A percentile compares a stretch with the other conserved stretches of the same genome.
Conservation (phyloP, 2,797 vertebrate species). For the Momotus momota region DNA sequence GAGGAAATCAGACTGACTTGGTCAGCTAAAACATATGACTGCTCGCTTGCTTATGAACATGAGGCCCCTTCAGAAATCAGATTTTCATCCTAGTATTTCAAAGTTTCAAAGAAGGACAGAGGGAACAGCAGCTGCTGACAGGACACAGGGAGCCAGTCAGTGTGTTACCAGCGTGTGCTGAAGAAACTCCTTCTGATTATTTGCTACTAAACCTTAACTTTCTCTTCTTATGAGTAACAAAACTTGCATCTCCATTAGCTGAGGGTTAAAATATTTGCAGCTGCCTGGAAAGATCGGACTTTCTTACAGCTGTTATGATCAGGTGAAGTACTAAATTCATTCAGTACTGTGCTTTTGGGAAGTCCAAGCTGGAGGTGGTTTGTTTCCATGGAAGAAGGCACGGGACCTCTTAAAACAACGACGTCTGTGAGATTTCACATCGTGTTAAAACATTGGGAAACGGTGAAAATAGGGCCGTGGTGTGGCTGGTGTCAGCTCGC, state of each 20-base stretch:
- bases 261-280: neutral
- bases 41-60: neutral
- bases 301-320: neutral
- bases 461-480: neutral
- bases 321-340: neutral
- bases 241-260: neutral
- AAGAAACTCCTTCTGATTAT: neutral
- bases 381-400: neutral
- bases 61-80: neutral
- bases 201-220: neutral
- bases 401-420: neutral
- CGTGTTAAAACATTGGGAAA: neutral
- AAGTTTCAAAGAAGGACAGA: neutral
- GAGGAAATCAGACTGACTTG: neutral
- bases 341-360: neutral
- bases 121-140: neutral
- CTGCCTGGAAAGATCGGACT: neutral
- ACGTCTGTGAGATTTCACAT: neutral
- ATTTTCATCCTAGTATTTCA: neutral
- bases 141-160: neutral
- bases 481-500: neutral
- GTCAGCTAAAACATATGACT: neutral
- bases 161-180: neutral
- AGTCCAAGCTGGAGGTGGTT: neutral
- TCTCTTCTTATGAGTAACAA: neutral